phyloP scores from a whole-genome alignment of 2,797 vertebrate species.

The Poecilia picta region DNA sequence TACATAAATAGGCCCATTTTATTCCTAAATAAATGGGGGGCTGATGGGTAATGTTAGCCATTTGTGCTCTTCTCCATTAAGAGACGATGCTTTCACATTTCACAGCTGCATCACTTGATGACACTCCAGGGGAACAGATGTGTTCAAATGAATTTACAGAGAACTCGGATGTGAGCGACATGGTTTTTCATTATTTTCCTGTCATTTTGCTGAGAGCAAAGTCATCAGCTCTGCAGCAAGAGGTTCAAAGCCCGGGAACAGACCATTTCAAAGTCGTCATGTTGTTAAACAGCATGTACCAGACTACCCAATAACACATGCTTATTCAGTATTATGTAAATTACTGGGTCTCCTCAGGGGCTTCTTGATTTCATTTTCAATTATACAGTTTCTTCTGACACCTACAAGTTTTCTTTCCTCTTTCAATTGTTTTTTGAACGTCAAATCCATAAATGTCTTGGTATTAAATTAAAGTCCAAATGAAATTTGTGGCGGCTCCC shows the following conservation, averaged over 20 bases:
- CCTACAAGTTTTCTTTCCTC: constrained; percentile 40
- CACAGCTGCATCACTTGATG: constrained; percentile 58
- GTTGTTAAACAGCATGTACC: constrained; percentile 64
- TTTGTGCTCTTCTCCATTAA: constrained; percentile 55
- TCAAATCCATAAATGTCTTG: constrained; percentile 46
- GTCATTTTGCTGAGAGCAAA: constrained; percentile 65
- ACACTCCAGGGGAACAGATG: constrained; percentile 62
- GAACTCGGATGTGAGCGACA: constrained; percentile 53
- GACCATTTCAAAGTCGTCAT: constrained; percentile 60
- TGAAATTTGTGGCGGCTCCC: constrained; percentile 47
- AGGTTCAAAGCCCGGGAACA: constrained; percentile 61
- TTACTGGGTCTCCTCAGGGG: constrained; percentile 50
- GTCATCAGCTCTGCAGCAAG: constrained; percentile 62
- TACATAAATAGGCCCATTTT: constrained; percentile 55
- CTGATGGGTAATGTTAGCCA: constrained; percentile 56
- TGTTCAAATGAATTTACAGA: constrained; percentile 67
- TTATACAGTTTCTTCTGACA: constrained; percentile 53
- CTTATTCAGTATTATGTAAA: constrained; percentile 78
- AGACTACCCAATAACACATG: constrained; percentile 60
- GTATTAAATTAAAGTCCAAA: constrained; percentile 56
- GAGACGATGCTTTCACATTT: constrained; percentile 44
- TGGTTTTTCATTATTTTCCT: constrained; percentile 68
- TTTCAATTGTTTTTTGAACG: constrained; percentile 41
- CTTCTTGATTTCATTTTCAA: constrained; percentile 63
- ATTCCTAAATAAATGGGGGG: constrained; percentile 55